Evolutionary conservation across 2,888 invertebrate species (phyloP), one percentile per base, ranked within the genome.

Genomic region (Pomacea canaliculata): DNA sequence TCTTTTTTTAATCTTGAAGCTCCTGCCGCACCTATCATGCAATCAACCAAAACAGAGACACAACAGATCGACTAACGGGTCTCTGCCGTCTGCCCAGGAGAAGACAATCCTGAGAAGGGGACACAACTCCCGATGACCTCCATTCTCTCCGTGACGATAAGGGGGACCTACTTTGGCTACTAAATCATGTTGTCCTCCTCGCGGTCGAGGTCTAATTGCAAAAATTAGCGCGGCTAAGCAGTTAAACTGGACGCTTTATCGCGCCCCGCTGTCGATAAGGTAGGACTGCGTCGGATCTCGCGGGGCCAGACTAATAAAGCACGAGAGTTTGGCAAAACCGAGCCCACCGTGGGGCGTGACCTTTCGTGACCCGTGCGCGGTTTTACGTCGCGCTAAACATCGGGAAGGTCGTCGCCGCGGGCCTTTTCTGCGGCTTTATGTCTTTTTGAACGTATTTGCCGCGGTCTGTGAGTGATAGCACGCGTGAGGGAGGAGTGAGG

Each of bases 171-270:
- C 62, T 46, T 27, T 23, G 51, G 37, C 62, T 63, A 46, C 56
- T 73, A 77, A 77, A 77, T 77, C 76, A 77, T 69, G 76, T 72
- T 59, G 23, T 68, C 23, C 72, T 71, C 69, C 76, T 60, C 60
- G 18, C 12, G 66, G 62, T 23, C 49, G 65, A 72, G 56, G 27
- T 69, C 76, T 77, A 77, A 77, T 77, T 77, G 72, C 76, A 73
- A 77, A 72, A 77, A 72, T 77, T 73, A 77, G 72, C 76, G 51
- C 27, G 68, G 72, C 60, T 68, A 73, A 70, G 73, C 73, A 77
- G 73, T 70, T 72, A 71, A 71, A 72, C 63, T 73, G 62, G 62
- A 60, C 69, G 63, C 19, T 69, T 63, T 73, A 77, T 77, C 76
- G 23, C 56, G 16, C 59, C 27, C 23, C 60, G 48, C 68, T 46